Conservation (phyloP, 2,797 vertebrate genomes). For the Liasis olivaceus region DNA sequence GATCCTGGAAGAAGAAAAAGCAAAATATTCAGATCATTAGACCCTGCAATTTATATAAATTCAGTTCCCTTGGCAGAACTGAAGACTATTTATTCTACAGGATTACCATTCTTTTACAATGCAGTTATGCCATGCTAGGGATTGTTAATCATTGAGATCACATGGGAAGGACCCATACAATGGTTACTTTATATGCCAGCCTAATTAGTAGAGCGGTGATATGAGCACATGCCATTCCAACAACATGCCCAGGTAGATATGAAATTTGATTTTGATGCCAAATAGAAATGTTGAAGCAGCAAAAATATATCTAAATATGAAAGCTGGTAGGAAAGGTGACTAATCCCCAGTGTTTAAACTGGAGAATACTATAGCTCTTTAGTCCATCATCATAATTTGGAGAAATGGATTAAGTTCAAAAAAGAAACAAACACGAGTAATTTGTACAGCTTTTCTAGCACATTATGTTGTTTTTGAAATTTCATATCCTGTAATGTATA, state of each 20-base stretch:
- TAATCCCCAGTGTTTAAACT: background rate
- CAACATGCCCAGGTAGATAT: conserved; percentile 7
- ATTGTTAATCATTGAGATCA: background rate
- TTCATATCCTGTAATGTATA: background rate
- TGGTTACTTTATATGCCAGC: background rate
- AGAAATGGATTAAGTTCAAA: background rate
- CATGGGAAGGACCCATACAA: background rate
- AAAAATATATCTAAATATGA: background rate
- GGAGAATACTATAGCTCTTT: background rate
- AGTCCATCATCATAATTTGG: background rate
- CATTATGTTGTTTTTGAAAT: background rate
- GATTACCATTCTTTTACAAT: background rate
- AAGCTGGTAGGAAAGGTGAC: background rate
- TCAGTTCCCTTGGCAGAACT: conserved; percentile 31
- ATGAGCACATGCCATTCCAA: background rate
- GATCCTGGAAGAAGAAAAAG: conserved; percentile 31
- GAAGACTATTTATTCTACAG: background rate
- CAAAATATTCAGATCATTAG: conserved; percentile 46
- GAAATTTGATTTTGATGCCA: conserved; percentile 41
- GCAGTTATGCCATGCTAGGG: background rate
- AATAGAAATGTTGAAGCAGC: conserved; percentile 23
- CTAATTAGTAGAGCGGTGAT: background rate
- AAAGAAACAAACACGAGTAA: background rate
- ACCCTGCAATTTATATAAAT: conserved; percentile 49
- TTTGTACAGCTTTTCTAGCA: background rate